Percentiles rank a stretch among this genome's conserved stretches.
phyloP scores from a whole-genome alignment of 1,140 invertebrate genomes.

The Fopius arisanus region DNA sequence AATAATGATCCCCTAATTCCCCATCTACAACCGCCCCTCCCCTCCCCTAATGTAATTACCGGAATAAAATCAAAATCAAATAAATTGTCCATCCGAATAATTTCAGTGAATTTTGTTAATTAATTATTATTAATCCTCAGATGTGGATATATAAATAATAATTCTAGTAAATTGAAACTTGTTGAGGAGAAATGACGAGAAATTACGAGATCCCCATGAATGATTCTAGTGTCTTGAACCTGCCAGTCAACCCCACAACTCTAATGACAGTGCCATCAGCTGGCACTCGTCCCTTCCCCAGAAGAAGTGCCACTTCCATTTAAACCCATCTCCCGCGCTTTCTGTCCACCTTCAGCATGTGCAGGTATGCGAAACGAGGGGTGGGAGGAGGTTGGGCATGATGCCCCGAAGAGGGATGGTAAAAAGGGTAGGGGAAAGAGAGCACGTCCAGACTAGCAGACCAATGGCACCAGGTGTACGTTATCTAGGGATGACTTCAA shows the following conservation, averaged over 20 bases:
- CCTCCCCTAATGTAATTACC: no score
- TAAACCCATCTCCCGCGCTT: neutral
- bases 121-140: no score
- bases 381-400: no score
- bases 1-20: no score
- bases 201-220: neutral
- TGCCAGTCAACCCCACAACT: neutral
- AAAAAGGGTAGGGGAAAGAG: neutral
- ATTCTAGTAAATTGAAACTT: no score
- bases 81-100: no score
- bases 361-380: conserved; percentile 35
- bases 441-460: conserved; percentile 32
- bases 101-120: no score
- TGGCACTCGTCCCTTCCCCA: conserved; percentile 17
- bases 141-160: no score
- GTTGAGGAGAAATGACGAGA: no score
- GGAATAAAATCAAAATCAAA: no score
- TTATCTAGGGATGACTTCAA: conserved; percentile 56
- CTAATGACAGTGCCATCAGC: conserved; percentile 17
- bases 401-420: conserved; percentile 13
- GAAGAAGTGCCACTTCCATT: neutral
- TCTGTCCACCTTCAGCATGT: conserved; percentile 9
- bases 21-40: no score
- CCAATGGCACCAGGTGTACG: conserved; percentile 55
- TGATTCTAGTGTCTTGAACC: neutral